Percentiles rank a stretch among this genome's conserved stretches.
phyloP scores from a whole-genome alignment of 2,888 invertebrate species.

The Siphlonurus alternatus region DNA sequence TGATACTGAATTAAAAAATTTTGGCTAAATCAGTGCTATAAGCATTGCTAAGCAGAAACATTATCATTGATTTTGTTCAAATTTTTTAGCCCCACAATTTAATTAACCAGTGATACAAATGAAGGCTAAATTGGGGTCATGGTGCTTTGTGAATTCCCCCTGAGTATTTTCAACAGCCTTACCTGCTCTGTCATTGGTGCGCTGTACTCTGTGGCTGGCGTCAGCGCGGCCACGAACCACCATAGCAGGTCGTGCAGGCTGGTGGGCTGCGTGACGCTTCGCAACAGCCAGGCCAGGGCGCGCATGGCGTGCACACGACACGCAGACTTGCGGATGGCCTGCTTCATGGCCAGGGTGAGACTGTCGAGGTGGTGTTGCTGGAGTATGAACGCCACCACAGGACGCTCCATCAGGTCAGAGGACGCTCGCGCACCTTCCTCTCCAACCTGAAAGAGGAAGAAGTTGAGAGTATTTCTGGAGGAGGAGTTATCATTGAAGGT shows the following conservation, averaged over 20 bases:
- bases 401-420: slow-evolving; percentile 48
- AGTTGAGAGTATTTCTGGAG: too few relatives aligned
- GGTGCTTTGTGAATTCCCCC: too few relatives aligned
- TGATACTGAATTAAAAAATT: too few relatives aligned
- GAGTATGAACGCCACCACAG: slow-evolving; percentile 74
- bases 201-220: slow-evolving; percentile 25
- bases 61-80: too few relatives aligned
- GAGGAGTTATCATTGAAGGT: slow-evolving; percentile 2
- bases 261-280: slow-evolving; percentile 78
- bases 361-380: slow-evolving; percentile 72
- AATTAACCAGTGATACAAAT: too few relatives aligned
- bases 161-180: too few relatives aligned
- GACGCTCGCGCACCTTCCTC: too few relatives aligned
- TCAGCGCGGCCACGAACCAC: slow-evolving; percentile 86
- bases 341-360: slow-evolving; percentile 71
- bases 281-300: slow-evolving; percentile 87
- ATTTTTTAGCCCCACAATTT: too few relatives aligned
- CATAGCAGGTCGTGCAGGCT: slow-evolving; percentile 90
- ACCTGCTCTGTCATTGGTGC: not conserved
- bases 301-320: slow-evolving; percentile 79
- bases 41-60: too few relatives aligned
- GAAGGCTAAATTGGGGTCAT: too few relatives aligned
- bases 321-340: slow-evolving; percentile 50
- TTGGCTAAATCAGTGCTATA: too few relatives aligned
- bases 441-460: slow-evolving; percentile 2